Conservation (phyloP, 2,888 invertebrate species). For the Petrolisthes manimaculis region DNA sequence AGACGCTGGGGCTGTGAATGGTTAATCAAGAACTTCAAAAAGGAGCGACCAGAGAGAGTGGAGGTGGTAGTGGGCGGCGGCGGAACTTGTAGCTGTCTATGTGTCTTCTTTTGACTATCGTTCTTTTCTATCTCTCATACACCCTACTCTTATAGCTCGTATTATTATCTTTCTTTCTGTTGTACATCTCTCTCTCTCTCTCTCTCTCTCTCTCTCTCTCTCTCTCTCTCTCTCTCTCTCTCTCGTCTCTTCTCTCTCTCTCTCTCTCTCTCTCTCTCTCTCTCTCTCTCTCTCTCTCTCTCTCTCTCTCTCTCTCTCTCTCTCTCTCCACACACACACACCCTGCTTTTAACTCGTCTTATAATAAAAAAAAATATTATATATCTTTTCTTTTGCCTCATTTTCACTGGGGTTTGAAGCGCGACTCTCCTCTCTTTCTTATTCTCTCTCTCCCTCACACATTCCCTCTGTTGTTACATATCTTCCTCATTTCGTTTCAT, state of each 20-base stretch:
- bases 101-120: not conserved
- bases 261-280: not conserved
- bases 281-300: not conserved
- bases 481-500: too few relatives aligned
- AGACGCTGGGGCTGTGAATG: not conserved
- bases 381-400: not conserved
- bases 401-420: too few relatives aligned
- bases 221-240: slow-evolving; percentile 4
- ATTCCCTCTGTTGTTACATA: too few relatives aligned
- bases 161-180: not conserved
- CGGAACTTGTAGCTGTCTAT: slow-evolving; percentile 5
- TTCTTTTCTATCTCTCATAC: slow-evolving; percentile 19
- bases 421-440: too few relatives aligned
- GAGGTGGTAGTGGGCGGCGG: not conserved
- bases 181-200: not conserved
- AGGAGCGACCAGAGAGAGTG: too few relatives aligned
- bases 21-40: slow-evolving; percentile 5
- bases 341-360: not conserved
- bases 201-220: slow-evolving; percentile 30
- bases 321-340: too few relatives aligned
- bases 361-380: not conserved
- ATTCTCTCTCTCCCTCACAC: too few relatives aligned
- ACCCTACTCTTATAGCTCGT: not conserved
- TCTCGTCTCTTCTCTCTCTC: not conserved
- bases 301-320: slow-evolving; percentile 25